phyloP scores from a whole-genome alignment of 2,797 vertebrate species.

The Synanceia verrucosa region DNA sequence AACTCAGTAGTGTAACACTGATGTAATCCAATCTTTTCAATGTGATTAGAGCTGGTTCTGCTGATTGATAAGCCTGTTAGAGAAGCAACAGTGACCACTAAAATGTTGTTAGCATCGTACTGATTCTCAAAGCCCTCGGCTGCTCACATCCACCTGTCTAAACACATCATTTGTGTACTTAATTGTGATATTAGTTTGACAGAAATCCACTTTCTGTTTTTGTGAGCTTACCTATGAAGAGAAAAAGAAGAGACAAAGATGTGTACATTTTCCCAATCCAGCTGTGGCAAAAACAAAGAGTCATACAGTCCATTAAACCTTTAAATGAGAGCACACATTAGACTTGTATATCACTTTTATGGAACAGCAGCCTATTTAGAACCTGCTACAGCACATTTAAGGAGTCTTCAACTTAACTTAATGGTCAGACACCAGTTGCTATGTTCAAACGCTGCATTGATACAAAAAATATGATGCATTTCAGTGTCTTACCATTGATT shows the following conservation, averaged over 20 bases:
- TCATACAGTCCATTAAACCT: not conserved
- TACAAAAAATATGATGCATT: not conserved
- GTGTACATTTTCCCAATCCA: conserved; percentile 37
- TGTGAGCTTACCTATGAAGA: conserved; percentile 46
- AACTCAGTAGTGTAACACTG: conserved; percentile 2
- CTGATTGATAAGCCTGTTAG: conserved; percentile 48
- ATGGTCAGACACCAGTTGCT: not conserved
- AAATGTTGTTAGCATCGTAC: conserved; percentile 21
- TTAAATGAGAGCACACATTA: not conserved
- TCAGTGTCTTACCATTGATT: conserved; percentile 33
- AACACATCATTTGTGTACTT: not conserved
- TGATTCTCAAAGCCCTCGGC: not conserved
- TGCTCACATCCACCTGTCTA: not conserved
- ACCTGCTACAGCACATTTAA: not conserved
- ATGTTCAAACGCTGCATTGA: not conserved
- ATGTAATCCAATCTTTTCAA: conserved; percentile 40
- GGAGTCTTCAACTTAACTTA: not conserved
- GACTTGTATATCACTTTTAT: not conserved
- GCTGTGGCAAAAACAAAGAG: conserved; percentile 20
- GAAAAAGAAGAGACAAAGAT: conserved; percentile 29
- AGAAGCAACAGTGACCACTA: conserved; percentile 30
- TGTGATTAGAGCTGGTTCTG: conserved; percentile 34
- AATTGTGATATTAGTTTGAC: not conserved
- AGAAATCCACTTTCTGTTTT: not conserved
- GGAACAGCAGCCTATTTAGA: not conserved